Evolutionary conservation across 2,888 invertebrate species (phyloP), one percentile per base, ranked within the genome.

Genomic region (Hypomecis punctinalis): DNA sequence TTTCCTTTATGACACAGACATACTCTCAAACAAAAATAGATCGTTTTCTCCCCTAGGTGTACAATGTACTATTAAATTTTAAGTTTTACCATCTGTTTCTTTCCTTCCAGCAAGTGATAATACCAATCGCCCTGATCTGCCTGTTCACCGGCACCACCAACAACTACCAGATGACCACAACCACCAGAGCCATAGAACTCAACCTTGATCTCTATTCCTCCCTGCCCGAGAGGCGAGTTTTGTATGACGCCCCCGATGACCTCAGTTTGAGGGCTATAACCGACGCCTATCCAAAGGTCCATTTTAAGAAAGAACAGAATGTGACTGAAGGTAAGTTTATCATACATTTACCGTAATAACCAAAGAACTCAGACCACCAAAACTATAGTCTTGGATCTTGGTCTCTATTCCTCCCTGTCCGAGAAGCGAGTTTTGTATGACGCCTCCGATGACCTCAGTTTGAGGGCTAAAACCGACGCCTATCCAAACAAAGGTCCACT

Each of bases 31-130:
- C n/a, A n/a, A n/a, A n/a, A n/a, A n/a, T n/a, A n/a, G n/a, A n/a
- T n/a, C n/a, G n/a, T n/a, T n/a, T n/a, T n/a, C n/a, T n/a, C n/a
- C n/a, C n/a, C n/a, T n/a, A n/a, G n/a, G n/a, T n/a, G n/a, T n/a
- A n/a, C n/a, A n/a, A n/a, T n/a, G n/a, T n/a, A n/a, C n/a, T n/a
- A n/a, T n/a, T n/a, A n/a, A n/a, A n/a, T n/a, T n/a, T n/a, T n/a
- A n/a, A n/a, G n/a, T n/a, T n/a, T n/a, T n/a, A n/a, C 23, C 23
- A 23, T 23, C 23, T 23, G 23, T 23, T 23, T 3, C 1, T 23
- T 66, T 47, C 0, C 71, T 71, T 75, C 0, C 84, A 89, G 89
- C 86, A 88, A 86, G 51, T 84, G 1, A 0, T 85, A 0, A n/a
- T 86, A 0, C 89, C 90, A 0, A 66, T 89, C 5, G 0, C 68